Evolutionary conservation across 2,113 vertebrate species (phyloP).

Genomic region (Ictidomys tridecemlineatus): DNA sequence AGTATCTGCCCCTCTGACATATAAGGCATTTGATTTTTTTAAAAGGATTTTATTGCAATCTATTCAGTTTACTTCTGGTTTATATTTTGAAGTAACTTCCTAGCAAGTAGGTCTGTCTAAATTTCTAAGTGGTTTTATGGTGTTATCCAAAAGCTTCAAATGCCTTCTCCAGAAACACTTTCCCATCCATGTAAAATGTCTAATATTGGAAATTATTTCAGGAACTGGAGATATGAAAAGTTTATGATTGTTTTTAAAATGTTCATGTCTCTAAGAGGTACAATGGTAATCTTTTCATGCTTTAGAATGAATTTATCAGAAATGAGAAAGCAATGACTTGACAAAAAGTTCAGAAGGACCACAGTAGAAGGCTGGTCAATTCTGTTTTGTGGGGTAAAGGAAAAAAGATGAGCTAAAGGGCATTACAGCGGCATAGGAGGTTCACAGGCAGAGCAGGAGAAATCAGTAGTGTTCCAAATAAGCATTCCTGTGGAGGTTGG

Average conservation of each 20-base stretch:
- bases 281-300: not conserved
- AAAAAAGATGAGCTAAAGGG: not conserved
- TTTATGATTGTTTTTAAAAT: slow-evolving; percentile 49
- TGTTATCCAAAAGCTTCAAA: not conserved
- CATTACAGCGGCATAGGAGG: not conserved
- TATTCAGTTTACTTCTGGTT: slow-evolving; percentile 14
- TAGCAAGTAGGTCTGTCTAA: not conserved
- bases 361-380: not conserved
- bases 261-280: not conserved
- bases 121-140: not conserved
- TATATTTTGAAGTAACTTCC: slow-evolving; percentile 52
- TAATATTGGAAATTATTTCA: slow-evolving; percentile 46
- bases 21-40: not conserved
- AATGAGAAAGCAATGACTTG: not conserved
- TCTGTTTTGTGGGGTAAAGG: not conserved
- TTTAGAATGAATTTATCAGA: not conserved
- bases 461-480: not conserved
- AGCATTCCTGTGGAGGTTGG: not conserved
- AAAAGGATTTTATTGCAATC: not conserved
- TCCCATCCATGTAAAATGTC: not conserved
- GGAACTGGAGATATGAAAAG: not conserved
- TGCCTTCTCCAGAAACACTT: slow-evolving; percentile 7
- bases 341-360: slow-evolving; percentile 1
- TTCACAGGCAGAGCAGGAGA: not conserved
- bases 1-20: not conserved